Conservation (phyloP, 2,888 invertebrate genomes). For the Lymantria dispar region DNA sequence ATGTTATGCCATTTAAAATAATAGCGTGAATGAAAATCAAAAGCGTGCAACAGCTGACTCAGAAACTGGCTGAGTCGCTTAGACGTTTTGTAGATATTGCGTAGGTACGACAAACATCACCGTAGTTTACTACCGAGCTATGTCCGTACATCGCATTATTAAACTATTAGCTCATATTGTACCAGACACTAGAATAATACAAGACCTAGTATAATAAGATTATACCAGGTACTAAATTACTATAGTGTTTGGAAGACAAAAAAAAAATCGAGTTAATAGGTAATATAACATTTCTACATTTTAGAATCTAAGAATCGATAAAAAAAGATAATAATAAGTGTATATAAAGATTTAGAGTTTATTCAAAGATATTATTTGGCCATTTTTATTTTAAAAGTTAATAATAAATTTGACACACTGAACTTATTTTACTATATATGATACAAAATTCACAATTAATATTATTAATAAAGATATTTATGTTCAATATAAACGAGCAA, state of each 20-base stretch:
- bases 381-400: constrained; percentile 16
- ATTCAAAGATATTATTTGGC: constrained; percentile 22
- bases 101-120: constrained; percentile 35
- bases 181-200: too few species aligned
- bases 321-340: too few species aligned
- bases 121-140: constrained; percentile 40
- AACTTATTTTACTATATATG: not conserved
- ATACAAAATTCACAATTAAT: constrained; percentile 10
- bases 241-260: too few species aligned
- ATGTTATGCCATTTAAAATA: not conserved
- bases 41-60: constrained; percentile 76
- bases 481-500: too few species aligned
- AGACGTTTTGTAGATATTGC: constrained; percentile 58
- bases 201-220: too few species aligned
- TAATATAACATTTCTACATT: too few species aligned
- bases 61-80: constrained; percentile 69
- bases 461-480: not conserved
- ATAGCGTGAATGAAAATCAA: constrained; percentile 32
- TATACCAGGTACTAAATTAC: too few species aligned
- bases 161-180: too few species aligned
- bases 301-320: too few species aligned
- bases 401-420: constrained; percentile 4
- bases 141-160: constrained; percentile 14
- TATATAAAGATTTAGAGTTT: constrained; percentile 1
- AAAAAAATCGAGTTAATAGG: too few species aligned